Conservation (phyloP, 2,113 vertebrate genomes). For the Notechis scutatus region DNA sequence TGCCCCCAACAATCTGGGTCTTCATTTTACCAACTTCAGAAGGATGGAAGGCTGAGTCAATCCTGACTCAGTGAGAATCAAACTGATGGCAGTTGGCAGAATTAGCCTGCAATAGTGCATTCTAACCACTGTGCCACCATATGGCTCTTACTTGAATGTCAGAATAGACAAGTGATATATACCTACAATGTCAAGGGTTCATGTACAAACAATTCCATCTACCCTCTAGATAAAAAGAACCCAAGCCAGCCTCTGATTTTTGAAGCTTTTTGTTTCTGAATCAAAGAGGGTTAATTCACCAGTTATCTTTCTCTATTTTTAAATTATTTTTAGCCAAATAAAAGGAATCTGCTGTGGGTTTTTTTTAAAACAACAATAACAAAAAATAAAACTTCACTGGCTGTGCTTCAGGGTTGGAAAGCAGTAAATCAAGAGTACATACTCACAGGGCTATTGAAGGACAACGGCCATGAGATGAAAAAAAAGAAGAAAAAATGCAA, state of each 20-base stretch:
- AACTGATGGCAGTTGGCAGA: background rate
- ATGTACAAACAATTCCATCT: background rate
- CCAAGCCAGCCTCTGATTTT: background rate
- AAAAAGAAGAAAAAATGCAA: background rate
- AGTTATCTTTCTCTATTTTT: background rate
- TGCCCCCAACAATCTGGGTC: background rate
- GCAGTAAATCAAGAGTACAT: background rate
- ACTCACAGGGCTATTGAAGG: fast-evolving
- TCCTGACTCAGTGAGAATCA: background rate
- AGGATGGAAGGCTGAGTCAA: background rate
- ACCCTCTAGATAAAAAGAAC: background rate
- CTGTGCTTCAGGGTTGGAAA: fast-evolving
- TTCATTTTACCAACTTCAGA: background rate
- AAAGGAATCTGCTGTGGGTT: background rate
- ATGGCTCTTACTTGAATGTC: background rate
- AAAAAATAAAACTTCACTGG: conserved; percentile 14
- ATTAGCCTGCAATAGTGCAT: background rate
- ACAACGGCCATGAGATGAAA: fast-evolving
- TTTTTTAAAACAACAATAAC: background rate
- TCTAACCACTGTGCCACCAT: background rate
- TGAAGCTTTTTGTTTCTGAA: background rate
- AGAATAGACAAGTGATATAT: background rate
- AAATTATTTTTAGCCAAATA: background rate
- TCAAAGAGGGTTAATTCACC: background rate
- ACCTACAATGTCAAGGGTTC: background rate